phyloP scores from a whole-genome alignment of 2,797 vertebrate species.

The Phrynocephalus forsythii region DNA sequence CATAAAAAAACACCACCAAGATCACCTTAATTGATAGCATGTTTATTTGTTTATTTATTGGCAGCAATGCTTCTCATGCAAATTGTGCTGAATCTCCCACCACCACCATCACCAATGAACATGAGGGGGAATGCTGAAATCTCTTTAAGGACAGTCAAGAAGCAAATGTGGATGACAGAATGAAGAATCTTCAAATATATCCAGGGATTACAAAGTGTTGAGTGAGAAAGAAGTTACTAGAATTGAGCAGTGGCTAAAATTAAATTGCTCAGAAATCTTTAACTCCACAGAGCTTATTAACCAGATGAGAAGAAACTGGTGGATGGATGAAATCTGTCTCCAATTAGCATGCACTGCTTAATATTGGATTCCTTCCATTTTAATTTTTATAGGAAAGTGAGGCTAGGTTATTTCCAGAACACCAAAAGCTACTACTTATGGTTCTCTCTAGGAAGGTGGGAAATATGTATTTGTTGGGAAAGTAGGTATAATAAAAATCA shows the following conservation, averaged over 20 bases:
- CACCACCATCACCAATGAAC: neutral
- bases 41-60: too few relatives aligned
- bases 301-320: conserved; percentile 40
- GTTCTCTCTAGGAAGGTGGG: neutral
- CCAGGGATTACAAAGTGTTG: conserved; percentile 30
- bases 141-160: conserved; percentile 45
- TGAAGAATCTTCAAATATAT: conserved; percentile 34
- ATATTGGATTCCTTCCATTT: neutral
- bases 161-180: conserved; percentile 29
- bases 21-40: too few relatives aligned
- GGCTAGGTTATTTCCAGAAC: neutral
- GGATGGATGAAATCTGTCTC: neutral
- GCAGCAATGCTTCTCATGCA: conserved; percentile 35
- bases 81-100: conserved; percentile 38
- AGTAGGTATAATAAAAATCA: conserved; percentile 7
- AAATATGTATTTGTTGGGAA: neutral
- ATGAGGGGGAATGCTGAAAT: conserved; percentile 33
- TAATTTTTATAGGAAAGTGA: neutral
- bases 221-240: conserved; percentile 35
- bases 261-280: conserved; percentile 46
- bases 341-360: neutral
- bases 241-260: conserved; percentile 46
- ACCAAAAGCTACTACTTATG: neutral
- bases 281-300: conserved; percentile 36
- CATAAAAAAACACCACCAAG: too few relatives aligned